Base-by-base conservation (phyloP, 2,888 invertebrate species). In the Prosopocoilus inquinatus region DNA sequence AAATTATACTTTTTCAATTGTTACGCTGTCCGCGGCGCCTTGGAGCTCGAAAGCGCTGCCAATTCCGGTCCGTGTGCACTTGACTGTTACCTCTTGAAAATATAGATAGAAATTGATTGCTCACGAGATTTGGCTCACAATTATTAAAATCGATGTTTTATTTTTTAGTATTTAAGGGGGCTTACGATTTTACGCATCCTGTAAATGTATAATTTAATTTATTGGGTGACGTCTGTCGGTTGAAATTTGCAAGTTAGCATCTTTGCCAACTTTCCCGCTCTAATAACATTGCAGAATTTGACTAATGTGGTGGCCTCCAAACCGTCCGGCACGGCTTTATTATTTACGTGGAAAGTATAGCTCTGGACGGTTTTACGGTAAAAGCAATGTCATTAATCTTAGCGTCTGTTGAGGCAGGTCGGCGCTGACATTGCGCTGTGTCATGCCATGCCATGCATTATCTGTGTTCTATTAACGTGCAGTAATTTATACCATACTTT, bases 381-480 rank as follows among this genome's bases (percentile, higher is more conserved):
- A 60, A 66, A 63, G 64, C 68, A 63, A 68, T 69, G 71, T 73
- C 74, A 74, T 74, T 74, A 74, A 74, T 74, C 74, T 74, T 71
- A 60, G 65, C 64, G 66, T 61, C 63, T 62, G 69, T 69, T 72
- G 63, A 64, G 72, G 67, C 66, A 74, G 74, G 74, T 73, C 72
- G 67, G 69, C n/a, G 58, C 52, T 62, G 65, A 65, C 63, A 72
- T 71, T 73, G 68, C 69, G 71, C 70, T 65, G 65, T 68, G 70
- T 73, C 73, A 73, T 72, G 70, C 65, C 67, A 67, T 68, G 66
- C 64, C 67, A 66, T 68, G 65, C 66, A 69, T 66, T 68, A 67
- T 68, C 65, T 64, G 56, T 63, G 64, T 68, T 67, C 65, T 68
- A 63, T 66, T 67, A 65, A 59, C 60, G 59, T 62, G 64, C 62